Conservation (phyloP, 2,113 vertebrate genomes). For the Prunella fulvescens region DNA sequence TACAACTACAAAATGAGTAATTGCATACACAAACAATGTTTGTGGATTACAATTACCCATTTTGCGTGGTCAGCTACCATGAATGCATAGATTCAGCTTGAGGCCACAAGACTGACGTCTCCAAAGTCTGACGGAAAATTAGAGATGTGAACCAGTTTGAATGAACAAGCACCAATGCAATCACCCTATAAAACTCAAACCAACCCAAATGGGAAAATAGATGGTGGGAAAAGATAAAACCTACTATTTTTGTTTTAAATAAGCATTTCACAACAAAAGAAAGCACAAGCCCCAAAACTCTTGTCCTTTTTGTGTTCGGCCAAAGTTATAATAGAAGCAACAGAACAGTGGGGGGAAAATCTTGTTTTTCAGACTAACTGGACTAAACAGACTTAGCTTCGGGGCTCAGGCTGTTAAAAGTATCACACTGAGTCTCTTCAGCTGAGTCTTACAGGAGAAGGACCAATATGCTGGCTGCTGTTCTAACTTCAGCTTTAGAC, state of each 20-base stretch:
- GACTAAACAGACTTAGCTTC: neutral
- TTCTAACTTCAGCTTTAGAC: neutral
- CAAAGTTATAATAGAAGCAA: neutral
- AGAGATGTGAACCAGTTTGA: neutral
- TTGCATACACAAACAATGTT: neutral
- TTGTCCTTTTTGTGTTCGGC: neutral
- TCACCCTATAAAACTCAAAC: neutral
- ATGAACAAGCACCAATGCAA: neutral
- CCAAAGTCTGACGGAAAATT: neutral
- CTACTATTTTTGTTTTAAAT: neutral
- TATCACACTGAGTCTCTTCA: neutral
- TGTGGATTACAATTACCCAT: neutral
- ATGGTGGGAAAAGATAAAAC: neutral
- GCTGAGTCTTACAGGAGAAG: neutral
- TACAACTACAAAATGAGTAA: neutral
- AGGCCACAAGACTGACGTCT: neutral
- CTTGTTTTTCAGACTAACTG: neutral
- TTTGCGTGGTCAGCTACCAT: neutral
- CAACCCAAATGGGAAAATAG: neutral
- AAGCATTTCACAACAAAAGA: slow-evolving; percentile 13
- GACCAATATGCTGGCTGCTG: neutral
- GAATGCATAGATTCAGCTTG: neutral
- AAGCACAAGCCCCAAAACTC: neutral
- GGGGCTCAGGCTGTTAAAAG: neutral
- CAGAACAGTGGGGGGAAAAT: neutral